phyloP scores from a whole-genome alignment of 2,888 invertebrate genomes.

The Gymnocheta viridis region DNA sequence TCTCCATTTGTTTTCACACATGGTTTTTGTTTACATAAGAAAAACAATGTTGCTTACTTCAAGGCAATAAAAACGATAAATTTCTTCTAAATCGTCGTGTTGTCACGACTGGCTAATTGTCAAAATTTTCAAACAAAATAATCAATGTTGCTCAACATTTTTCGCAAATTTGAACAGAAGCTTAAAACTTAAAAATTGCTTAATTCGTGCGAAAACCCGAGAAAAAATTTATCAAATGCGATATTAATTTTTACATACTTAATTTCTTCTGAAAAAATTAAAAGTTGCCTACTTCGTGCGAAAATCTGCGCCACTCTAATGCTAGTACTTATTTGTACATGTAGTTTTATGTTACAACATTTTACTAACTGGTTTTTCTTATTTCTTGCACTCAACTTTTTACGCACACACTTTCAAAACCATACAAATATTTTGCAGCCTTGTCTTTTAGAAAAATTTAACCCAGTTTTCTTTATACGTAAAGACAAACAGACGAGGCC shows the following conservation, averaged over 20 bases:
- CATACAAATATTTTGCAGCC: conserved; percentile 52
- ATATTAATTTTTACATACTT: background rate
- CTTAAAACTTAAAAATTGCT: too few relatives aligned
- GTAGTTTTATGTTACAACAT: conserved; percentile 48
- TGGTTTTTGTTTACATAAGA: too few relatives aligned
- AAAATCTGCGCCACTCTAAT: conserved; percentile 6
- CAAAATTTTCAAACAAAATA: too few relatives aligned
- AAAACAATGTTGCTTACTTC: too few relatives aligned
- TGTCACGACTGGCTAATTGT: too few relatives aligned
- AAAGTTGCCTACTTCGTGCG: background rate
- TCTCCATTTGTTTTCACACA: too few relatives aligned
- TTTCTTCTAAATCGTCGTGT: too few relatives aligned
- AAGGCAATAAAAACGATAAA: too few relatives aligned
- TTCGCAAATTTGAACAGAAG: too few relatives aligned
- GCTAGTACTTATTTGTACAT: conserved; percentile 10
- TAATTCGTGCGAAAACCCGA: too few relatives aligned
- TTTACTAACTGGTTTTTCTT: conserved; percentile 55
- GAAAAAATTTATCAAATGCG: too few relatives aligned
- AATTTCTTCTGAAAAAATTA: background rate
- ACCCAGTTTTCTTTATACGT: conserved; percentile 60
- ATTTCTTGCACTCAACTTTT: conserved; percentile 13
- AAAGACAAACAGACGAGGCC: conserved; percentile 25
- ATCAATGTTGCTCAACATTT: too few relatives aligned
- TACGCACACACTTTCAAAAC: conserved; percentile 32
- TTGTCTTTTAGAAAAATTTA: conserved; percentile 57